Percentiles rank a stretch among this genome's conserved stretches.
Conservation (phyloP, 2,797 vertebrate genomes). For the Poecile montanus region DNA sequence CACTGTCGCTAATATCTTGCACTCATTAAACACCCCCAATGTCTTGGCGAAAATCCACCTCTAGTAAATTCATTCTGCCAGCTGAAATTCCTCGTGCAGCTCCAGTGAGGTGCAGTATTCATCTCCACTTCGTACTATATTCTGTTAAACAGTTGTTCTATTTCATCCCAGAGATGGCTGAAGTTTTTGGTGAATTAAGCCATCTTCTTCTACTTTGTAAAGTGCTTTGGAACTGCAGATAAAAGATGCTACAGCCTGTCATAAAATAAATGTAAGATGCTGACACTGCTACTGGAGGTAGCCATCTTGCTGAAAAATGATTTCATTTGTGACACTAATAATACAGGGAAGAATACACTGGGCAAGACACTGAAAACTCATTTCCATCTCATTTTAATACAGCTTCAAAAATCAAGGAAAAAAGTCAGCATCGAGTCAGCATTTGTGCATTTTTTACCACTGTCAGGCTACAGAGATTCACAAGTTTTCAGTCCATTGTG, state of each 20-base stretch:
- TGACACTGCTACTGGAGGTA: conserved; percentile 50
- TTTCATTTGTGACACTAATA: conserved; percentile 61
- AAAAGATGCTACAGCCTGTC: conserved; percentile 35
- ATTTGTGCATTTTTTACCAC: conserved; percentile 5
- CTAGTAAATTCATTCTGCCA: conserved; percentile 28
- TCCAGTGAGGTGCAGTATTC: neutral
- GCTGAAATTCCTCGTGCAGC: neutral
- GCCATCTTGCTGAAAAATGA: conserved; percentile 46
- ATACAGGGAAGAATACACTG: neutral
- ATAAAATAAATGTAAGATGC: conserved; percentile 61
- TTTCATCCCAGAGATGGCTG: conserved; percentile 29
- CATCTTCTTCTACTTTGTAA: conserved; percentile 10
- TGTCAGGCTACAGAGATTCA: neutral
- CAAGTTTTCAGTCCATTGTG: neutral
- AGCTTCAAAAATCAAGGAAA: neutral
- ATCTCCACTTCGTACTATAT: neutral
- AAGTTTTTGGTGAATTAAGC: conserved; percentile 5
- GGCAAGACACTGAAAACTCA: conserved; percentile 43
- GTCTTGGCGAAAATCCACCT: conserved; percentile 39
- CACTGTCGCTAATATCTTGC: neutral
- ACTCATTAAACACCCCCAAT: conserved; percentile 23
- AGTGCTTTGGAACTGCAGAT: conserved; percentile 44
- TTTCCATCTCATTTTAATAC: conserved; percentile 31
- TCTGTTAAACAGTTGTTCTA: conserved; percentile 25
- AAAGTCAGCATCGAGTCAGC: neutral